Evolutionary conservation across 2,888 invertebrate genomes (phyloP).

Genomic region (Sarcophaga caerulescens): DNA sequence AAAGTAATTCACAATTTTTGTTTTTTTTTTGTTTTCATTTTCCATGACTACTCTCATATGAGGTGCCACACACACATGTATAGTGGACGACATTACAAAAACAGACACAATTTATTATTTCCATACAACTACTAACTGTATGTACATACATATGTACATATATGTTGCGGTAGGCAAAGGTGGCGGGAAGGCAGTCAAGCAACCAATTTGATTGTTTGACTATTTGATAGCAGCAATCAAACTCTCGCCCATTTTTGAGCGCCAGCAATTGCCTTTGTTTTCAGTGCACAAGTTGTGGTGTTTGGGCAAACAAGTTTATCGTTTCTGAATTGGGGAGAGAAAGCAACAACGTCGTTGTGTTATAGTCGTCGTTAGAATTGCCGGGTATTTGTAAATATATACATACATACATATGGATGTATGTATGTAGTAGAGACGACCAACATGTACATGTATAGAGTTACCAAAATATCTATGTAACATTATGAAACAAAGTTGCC

Average conservation of each 20-base stretch:
- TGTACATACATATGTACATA: constrained; percentile 16
- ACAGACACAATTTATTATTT: background rate
- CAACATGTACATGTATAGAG: background rate
- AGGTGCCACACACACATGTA: background rate
- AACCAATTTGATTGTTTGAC: constrained; percentile 14
- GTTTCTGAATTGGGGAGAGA: constrained; percentile 27
- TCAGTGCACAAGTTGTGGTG: constrained; percentile 53
- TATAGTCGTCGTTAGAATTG: constrained; percentile 25
- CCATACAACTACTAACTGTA: background rate
- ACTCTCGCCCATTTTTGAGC: constrained; percentile 12
- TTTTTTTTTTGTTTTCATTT: constrained; percentile 32
- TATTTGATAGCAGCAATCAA: constrained; percentile 10
- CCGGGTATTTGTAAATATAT: constrained; percentile 35
- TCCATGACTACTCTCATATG: background rate
- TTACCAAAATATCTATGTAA: background rate
- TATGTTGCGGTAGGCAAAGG: constrained; percentile 38
- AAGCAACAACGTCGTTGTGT: constrained; percentile 17
- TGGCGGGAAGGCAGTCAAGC: background rate
- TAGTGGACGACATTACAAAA: background rate
- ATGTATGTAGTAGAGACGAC: constrained; percentile 16
- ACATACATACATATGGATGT: background rate
- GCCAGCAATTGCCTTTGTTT: background rate
- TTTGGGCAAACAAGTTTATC: constrained; percentile 59
- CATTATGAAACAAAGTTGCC: background rate
- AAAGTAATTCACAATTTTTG: constrained; percentile 4